phyloP scores from a whole-genome alignment of 2,797 vertebrate genomes.

The Euphonia xanthogaster region DNA sequence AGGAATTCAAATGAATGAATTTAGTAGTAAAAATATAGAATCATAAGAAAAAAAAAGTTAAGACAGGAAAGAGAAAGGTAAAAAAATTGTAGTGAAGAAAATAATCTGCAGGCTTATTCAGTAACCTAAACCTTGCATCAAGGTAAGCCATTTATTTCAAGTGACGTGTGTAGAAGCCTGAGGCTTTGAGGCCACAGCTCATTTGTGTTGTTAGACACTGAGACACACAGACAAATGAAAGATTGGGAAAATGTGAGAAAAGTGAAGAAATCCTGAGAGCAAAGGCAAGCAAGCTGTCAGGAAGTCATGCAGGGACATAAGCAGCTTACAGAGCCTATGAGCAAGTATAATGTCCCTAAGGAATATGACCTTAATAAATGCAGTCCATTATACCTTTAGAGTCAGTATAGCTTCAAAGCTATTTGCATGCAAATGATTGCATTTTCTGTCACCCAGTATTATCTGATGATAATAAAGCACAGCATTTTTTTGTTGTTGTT shows the following conservation, averaged over 20 bases:
- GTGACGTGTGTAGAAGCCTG: background rate
- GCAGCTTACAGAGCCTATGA: background rate
- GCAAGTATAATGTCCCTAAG: background rate
- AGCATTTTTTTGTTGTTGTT: background rate
- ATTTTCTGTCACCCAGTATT: background rate
- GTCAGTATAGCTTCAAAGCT: background rate
- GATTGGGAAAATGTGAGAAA: background rate
- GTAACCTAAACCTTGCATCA: background rate
- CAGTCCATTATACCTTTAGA: background rate
- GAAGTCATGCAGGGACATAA: background rate
- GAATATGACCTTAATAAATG: background rate
- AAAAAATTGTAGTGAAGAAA: background rate
- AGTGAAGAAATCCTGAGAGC: background rate
- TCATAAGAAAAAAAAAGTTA: rapidly evolving
- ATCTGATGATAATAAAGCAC: background rate
- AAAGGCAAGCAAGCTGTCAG: background rate
- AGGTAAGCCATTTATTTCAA: slow-evolving; percentile 21
- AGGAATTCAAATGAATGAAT: background rate
- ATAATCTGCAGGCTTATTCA: background rate
- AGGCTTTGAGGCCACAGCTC: background rate
- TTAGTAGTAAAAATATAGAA: background rate
- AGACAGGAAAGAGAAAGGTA: background rate
- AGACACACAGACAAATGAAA: background rate
- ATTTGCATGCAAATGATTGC: background rate
- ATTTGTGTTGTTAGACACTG: background rate